Conservation (phyloP, 2,888 invertebrate species). For the Danaus chrysippus region DNA sequence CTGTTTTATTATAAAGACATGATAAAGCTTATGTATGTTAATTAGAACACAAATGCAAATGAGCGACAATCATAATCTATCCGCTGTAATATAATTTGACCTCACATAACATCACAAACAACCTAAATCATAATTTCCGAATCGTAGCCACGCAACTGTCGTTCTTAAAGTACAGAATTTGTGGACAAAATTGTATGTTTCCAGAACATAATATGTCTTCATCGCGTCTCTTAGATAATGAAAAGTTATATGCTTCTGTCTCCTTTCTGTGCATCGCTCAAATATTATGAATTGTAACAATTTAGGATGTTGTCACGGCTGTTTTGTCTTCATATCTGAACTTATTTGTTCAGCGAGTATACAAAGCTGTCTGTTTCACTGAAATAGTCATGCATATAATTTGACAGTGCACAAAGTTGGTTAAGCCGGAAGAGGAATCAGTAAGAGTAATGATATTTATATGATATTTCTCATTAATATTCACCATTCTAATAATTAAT, state of each 20-base stretch:
- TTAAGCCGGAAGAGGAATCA: too few species aligned
- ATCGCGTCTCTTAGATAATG: slow-evolving; percentile 29
- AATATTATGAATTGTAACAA: slow-evolving; percentile 7
- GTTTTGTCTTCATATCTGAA: neutral
- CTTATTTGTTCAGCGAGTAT: too few species aligned
- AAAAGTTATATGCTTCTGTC: slow-evolving; percentile 26
- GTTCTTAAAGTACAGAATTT: slow-evolving; percentile 13
- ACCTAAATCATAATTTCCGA: slow-evolving; percentile 16
- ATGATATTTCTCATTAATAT: too few species aligned
- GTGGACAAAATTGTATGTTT: slow-evolving; percentile 12
- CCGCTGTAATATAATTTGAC: slow-evolving; percentile 6
- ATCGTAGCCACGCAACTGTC: slow-evolving; percentile 16
- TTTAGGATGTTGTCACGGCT: slow-evolving; percentile 1
- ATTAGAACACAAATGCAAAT: slow-evolving; percentile 20
- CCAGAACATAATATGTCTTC: slow-evolving; percentile 28
- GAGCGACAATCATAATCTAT: slow-evolving; percentile 17
- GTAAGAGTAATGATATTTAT: too few species aligned
- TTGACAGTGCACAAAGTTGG: too few species aligned
- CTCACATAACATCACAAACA: slow-evolving; percentile 4
- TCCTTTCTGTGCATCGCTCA: slow-evolving; percentile 22
- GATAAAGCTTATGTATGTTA: neutral
- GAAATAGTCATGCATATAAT: too few species aligned
- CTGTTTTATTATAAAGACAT: too few species aligned
- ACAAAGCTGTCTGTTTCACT: too few species aligned
- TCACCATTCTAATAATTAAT: too few species aligned